phyloP scores from a whole-genome alignment of 2,888 invertebrate species.

The Drosophila antonietae region DNA sequence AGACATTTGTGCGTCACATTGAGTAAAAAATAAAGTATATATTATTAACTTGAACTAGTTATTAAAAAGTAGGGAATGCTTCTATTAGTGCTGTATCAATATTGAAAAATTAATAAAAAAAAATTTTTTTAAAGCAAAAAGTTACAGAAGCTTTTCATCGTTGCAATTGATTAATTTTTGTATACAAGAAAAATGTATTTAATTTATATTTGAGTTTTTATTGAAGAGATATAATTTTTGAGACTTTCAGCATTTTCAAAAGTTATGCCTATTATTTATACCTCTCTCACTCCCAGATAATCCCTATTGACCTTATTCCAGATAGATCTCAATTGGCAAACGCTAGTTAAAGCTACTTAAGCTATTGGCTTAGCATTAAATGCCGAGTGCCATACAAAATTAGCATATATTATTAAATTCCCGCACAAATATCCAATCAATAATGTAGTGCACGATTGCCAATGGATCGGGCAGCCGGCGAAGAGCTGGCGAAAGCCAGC shows the following conservation, averaged over 20 bases:
- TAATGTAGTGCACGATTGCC: conserved; percentile 68
- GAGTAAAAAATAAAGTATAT: neutral
- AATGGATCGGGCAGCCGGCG: conserved; percentile 52
- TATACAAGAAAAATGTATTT: no score
- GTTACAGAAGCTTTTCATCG: no score
- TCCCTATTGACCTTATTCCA: neutral
- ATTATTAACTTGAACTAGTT: neutral
- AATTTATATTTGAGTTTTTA: no score
- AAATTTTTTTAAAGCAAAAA: no score
- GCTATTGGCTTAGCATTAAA: conserved; percentile 56
- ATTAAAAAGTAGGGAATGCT: neutral
- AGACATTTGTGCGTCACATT: neutral
- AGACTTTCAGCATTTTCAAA: neutral
- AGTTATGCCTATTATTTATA: neutral
- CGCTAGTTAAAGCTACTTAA: conserved; percentile 44
- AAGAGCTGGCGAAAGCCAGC: conserved; percentile 18
- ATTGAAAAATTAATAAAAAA: no score
- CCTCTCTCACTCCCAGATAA: neutral
- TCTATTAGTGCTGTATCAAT: no score
- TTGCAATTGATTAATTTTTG: no score
- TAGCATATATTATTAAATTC: conserved; percentile 81
- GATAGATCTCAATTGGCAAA: conserved; percentile 13
- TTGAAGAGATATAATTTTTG: no score
- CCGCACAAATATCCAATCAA: conserved; percentile 79
- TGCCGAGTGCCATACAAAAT: conserved; percentile 60